A percentile compares a stretch with the other conserved stretches of the same genome.
Conservation (phyloP, 2,113 vertebrate species). For the Dasyprocta punctata region DNA sequence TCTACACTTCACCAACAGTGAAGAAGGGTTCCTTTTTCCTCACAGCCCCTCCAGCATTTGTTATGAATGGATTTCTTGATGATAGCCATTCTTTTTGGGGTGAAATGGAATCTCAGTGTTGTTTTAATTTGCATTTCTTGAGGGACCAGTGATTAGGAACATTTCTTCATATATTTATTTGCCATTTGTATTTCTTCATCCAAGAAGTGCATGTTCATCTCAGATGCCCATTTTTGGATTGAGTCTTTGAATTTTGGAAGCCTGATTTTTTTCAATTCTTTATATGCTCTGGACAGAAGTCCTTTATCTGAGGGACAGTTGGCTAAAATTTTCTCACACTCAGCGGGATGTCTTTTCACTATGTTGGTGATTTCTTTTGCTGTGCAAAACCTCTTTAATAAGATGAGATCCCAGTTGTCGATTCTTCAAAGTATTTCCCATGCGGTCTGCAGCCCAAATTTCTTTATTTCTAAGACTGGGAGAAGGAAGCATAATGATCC, state of each 20-base stretch:
- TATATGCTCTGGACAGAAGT: too few species aligned
- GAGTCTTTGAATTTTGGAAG: too few species aligned
- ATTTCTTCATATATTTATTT: not conserved
- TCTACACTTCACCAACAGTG: not conserved
- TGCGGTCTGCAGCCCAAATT: not conserved
- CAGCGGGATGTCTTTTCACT: not conserved
- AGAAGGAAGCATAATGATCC: not conserved
- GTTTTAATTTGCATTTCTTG: not conserved
- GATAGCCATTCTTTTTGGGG: not conserved
- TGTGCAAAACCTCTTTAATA: not conserved
- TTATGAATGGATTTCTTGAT: not conserved
- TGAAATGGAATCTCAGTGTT: not conserved
- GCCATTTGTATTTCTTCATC: not conserved
- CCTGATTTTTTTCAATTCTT: too few species aligned
- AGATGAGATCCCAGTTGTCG: not conserved
- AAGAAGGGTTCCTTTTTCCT: not conserved
- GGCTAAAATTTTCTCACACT: not conserved
- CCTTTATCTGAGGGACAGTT: not conserved
- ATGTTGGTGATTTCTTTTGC: not conserved
- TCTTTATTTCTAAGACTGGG: not conserved
- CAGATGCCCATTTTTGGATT: too few species aligned
- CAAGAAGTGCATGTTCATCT: not conserved
- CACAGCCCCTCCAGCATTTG: not conserved
- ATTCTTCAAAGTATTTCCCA: not conserved
- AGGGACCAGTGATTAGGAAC: not conserved